Conservation (phyloP, 2,888 invertebrate species). For the Leistus spinibarbis region DNA sequence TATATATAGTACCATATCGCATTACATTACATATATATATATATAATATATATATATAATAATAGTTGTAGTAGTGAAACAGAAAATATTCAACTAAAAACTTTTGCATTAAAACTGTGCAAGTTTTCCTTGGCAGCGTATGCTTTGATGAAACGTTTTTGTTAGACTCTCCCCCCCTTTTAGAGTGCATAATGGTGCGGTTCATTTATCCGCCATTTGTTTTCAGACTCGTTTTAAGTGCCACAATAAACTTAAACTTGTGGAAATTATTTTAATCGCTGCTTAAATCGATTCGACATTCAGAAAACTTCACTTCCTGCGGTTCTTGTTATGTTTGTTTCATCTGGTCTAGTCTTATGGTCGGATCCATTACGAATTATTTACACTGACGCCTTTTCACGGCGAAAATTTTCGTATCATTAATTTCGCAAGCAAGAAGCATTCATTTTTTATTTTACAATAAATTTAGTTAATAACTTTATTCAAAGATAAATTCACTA, state of each 20-base stretch:
- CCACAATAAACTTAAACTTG: constrained; percentile 23
- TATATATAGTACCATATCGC: no score
- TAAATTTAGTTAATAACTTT: no score
- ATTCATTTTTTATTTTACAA: no score
- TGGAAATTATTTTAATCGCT: constrained; percentile 17
- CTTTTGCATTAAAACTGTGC: not conserved
- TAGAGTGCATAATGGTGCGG: not conserved
- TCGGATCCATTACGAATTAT: no score
- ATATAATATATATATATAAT: not conserved
- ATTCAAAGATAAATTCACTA: no score
- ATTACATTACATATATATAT: not conserved
- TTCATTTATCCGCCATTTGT: not conserved
- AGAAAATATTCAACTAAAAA: not conserved
- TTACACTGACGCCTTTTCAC: no score
- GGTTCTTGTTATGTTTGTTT: no score
- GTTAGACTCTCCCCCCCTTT: not conserved
- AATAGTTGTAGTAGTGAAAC: not conserved
- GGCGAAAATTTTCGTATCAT: no score
- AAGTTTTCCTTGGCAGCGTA: not conserved
- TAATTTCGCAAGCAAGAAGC: no score
- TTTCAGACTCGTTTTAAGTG: not conserved
- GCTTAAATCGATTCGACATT: constrained; percentile 12
- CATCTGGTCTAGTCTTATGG: no score
- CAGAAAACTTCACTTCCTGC: no score
- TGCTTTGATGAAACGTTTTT: not conserved